phyloP scores from a whole-genome alignment of 2,113 vertebrate genomes.

The Hippocampus mohnikei region DNA sequence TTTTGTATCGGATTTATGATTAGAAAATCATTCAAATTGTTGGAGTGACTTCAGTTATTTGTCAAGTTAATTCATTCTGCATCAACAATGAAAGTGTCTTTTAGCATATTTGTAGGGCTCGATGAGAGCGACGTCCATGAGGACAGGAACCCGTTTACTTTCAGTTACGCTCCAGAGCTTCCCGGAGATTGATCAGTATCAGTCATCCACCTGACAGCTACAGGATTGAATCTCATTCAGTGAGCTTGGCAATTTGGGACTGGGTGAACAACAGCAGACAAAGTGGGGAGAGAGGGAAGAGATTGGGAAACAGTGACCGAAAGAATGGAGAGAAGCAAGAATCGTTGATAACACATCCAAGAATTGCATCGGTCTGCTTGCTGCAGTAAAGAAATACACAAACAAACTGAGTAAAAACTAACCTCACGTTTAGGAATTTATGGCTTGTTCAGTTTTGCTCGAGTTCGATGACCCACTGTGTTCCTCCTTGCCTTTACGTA shows the following conservation, averaged over 20 bases:
- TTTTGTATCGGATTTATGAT: background rate
- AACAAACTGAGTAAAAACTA: background rate
- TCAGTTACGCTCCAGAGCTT: constrained; percentile 12
- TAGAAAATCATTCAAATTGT: background rate
- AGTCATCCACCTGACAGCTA: constrained; percentile 36
- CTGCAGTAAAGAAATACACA: constrained; percentile 3
- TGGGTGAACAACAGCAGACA: constrained; percentile 29
- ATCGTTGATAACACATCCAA: background rate
- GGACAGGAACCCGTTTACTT: constrained; percentile 14
- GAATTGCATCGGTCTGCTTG: constrained; percentile 1
- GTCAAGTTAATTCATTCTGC: background rate
- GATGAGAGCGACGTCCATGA: background rate
- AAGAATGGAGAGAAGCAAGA: background rate
- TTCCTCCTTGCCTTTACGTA: background rate
- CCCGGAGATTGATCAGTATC: constrained; percentile 50
- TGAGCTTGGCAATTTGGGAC: constrained; percentile 36
- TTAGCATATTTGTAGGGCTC: constrained; percentile 1
- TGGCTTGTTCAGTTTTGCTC: background rate
- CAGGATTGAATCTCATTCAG: constrained; percentile 50
- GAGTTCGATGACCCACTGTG: background rate
- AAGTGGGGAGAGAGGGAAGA: background rate
- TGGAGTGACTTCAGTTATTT: background rate
- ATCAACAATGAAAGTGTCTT: background rate
- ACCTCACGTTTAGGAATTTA: background rate
- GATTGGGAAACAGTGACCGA: background rate